Evolutionary conservation across 1,140 invertebrate species (phyloP).

Genomic region (Drosophila sucinea): DNA sequence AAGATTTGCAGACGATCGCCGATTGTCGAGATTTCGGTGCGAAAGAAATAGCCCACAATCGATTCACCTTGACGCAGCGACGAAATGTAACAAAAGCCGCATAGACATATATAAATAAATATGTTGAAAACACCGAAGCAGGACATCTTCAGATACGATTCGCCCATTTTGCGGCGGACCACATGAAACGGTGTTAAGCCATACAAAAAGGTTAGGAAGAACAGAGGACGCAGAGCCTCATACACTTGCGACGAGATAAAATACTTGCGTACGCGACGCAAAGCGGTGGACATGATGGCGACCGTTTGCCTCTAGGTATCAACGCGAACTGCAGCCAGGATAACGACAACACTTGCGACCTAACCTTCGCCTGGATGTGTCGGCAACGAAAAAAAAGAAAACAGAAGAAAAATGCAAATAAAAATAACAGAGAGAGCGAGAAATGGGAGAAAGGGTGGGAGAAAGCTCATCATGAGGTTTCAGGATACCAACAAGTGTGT

Average conservation of each 20-base stretch:
- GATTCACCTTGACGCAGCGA: conserved; percentile 64
- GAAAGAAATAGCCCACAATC: conserved; percentile 74
- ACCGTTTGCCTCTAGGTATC: conserved; percentile 52
- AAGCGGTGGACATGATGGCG: conserved; percentile 53
- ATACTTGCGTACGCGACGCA: conserved; percentile 68
- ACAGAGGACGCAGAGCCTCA: conserved; percentile 70
- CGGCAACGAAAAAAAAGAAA: conserved; percentile 28
- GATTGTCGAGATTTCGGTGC: conserved; percentile 67
- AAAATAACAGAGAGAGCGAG: conserved; percentile 16
- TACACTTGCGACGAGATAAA: conserved; percentile 75
- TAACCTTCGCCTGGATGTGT: conserved; percentile 39
- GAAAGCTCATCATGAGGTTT: conserved; percentile 55
- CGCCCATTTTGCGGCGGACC: conserved; percentile 59
- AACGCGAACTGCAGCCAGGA: conserved; percentile 64
- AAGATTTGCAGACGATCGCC: conserved; percentile 72
- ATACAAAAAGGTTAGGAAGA: conserved; percentile 68
- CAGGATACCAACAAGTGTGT: conserved; percentile 31
- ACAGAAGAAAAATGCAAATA: conserved; percentile 5
- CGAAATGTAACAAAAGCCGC: conserved; percentile 67
- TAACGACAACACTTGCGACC: conserved; percentile 15
- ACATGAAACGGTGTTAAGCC: conserved; percentile 72
- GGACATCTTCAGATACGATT: conserved; percentile 64
- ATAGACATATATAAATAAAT: conserved; percentile 61
- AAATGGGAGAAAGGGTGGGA: conserved; percentile 3
- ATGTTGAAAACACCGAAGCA: conserved; percentile 66